Base-by-base conservation (phyloP, 2,797 vertebrate species). In the Gymnodraco acuticeps region DNA sequence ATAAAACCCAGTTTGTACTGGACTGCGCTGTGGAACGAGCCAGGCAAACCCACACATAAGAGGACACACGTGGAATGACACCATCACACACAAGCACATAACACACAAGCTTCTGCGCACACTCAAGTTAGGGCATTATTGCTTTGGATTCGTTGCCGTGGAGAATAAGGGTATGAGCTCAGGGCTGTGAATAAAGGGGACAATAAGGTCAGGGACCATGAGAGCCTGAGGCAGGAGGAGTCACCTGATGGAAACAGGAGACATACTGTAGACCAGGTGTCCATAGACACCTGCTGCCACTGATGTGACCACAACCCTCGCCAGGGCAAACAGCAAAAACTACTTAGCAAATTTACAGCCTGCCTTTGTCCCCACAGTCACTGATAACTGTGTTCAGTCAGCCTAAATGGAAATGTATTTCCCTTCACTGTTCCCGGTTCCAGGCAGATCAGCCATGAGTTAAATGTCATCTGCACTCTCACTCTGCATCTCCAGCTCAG, bases 1-100 rank as follows among this genome's bases (percentile, higher is more conserved):
- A 87, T 93, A 93, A 92, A 92, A 90, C 82, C 83, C 84, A 86
- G 93, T 94, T 93, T 93, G 92, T 93, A 87, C 87, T 90, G 86
- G 82, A 85, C 87, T 81, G 76, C 70, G 78, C 81, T 51, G 84
- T 48, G 82, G 87, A 91, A 82, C 59, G 52, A 78, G 79, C 69
- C 68, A 73, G 65, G 81, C 82, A 82, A 85, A 88, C 81, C 75
- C 80, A 73, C 88, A 82, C 82, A 86, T 78, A 88, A 62, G 83
- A 56, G 27, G 75, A 86, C 76, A 82, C 75, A 60, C 72, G 10
- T 45, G 60, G 74, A 78, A 67, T 23, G 54, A 77, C 83, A 56
- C 75, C 51, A 72, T 77, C 20, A 11, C 67, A 64, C 60, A 67
- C 61, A 13, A 54, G 74, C 67, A 78, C 27, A 27, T 27, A 27